These are phyloP conservation scores for Eumacrocentrus americanus DNA, from an alignment of 2,888 invertebrate genomes.

Conservation along the genomic window DNA sequence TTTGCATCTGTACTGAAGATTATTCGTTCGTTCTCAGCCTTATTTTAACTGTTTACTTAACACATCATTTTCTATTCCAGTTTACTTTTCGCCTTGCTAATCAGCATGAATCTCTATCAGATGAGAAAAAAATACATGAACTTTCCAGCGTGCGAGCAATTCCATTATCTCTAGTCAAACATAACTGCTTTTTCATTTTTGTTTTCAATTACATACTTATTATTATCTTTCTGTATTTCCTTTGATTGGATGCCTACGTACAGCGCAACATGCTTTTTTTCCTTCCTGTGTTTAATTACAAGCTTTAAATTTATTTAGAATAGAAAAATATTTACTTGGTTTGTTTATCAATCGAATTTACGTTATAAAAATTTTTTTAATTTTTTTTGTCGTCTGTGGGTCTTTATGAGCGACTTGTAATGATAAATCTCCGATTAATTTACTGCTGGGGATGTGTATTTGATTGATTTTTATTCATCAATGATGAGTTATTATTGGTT, in stretches of 20 bases:
- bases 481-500: no score
- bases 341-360: not conserved
- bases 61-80: constrained; percentile 6
- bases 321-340: not conserved
- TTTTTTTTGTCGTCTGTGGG: not conserved
- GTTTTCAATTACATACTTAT: not conserved
- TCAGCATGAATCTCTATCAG: constrained; percentile 9
- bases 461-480: no score
- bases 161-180: constrained; percentile 44
- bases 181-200: constrained; percentile 5
- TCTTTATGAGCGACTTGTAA: constrained; percentile 4
- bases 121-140: constrained; percentile 5
- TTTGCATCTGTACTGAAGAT: not conserved
- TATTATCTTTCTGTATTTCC: not conserved
- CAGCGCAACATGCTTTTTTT: no score
- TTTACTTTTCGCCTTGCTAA: no score
- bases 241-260: no score
- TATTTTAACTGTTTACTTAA: not conserved
- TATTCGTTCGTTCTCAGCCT: not conserved
- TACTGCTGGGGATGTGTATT: no score
- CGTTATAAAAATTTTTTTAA: not conserved
- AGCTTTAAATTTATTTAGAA: not conserved
- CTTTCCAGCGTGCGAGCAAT: constrained; percentile 13
- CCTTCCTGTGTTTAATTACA: not conserved
- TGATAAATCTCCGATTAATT: no score